Evolutionary conservation across 2,113 vertebrate species (phyloP), one percentile per base, ranked within the genome.

Genomic region (Arizona elegans): DNA sequence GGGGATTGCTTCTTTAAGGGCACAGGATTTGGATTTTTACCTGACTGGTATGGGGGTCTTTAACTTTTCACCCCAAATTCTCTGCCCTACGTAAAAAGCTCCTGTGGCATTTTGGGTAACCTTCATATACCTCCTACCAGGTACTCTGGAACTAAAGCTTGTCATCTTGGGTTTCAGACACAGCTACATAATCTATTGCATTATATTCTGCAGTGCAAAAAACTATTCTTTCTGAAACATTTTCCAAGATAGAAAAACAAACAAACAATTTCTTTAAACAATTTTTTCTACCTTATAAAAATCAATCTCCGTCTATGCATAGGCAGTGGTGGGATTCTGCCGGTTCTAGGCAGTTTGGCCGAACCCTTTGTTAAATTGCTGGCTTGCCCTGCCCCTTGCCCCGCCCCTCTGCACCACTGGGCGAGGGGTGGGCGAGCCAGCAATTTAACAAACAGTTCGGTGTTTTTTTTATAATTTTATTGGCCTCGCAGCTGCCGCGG

Each of bases 261-360:
- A 52, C 53, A 47, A 81, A 86, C 23, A 12, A 26, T 26, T 33
- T 95, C 86, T 94, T 38, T 15, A 43, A 75, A 5, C 52, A 47
- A 81, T 90, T 52, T 5, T 23, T 58, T 47, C 15, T 26, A 23
- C 11, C 15, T 88, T 92, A 43, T 53, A 92, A 96, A 81, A 96
- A 96, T 95, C 94, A 93, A 96, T 94, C 38, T 93, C 38, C 92
- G 0, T 86, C 8, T 59, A 59, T 23, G n/a, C 19, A 93, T 54
- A 47, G 38, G 38, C 38, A 43, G 38, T 43, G 38, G 38, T 43
- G 38, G 38, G 38, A 43, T 43, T 43, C 38, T 43, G 38, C 2
- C 38, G 38, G 38, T 43, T 43, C 38, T 43, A 43, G 38, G 38
- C 38, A 43, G 38, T 43, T 43, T 0, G 38, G 38, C 38, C 2